Evolutionary conservation across 2,888 invertebrate species (phyloP).

Genomic region (Entomobrya proxima): DNA sequence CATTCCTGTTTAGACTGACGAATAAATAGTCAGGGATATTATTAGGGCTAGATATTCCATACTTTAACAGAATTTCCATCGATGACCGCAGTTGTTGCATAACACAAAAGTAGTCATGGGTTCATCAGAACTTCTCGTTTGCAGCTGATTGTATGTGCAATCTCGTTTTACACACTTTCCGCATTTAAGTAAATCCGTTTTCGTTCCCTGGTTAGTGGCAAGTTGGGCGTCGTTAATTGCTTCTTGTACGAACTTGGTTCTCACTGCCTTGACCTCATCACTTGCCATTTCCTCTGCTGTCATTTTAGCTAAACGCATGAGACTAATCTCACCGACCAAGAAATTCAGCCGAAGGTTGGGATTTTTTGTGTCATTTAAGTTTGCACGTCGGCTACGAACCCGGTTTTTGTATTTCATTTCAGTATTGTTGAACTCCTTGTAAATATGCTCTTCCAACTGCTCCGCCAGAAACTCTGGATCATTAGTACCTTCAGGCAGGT

Average conservation of each 20-base stretch:
- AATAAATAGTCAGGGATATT: neutral
- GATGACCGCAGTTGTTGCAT: conserved; percentile 97
- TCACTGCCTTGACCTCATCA: conserved; percentile 94
- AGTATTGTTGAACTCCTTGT: conserved; percentile 93
- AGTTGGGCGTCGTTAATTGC: conserved; percentile 99
- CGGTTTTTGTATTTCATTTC: conserved; percentile 98
- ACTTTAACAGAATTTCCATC: conserved; percentile 95
- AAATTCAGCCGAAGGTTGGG: conserved; percentile 94
- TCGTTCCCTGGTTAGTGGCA: conserved; percentile 94
- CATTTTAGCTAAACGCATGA: conserved; percentile 93
- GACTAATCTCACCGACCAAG: conserved; percentile 89
- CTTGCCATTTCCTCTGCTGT: conserved; percentile 99
- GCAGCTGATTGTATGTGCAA: conserved; percentile 98
- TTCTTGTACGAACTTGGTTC: conserved; percentile 97
- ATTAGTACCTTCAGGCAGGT: conserved; percentile 84
- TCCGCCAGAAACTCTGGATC: conserved; percentile 92
- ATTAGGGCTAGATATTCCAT: neutral
- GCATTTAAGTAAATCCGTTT: conserved; percentile 97
- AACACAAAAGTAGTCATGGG: conserved; percentile 99
- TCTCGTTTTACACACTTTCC: conserved; percentile 98
- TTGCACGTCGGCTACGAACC: conserved; percentile 96
- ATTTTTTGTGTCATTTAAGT: conserved; percentile 96
- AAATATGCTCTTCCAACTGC: conserved; percentile 94
- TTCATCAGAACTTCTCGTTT: conserved; percentile 99
- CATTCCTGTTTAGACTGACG: neutral